phyloP scores from a whole-genome alignment of 2,888 invertebrate genomes.

The Adelognathus sp. region DNA sequence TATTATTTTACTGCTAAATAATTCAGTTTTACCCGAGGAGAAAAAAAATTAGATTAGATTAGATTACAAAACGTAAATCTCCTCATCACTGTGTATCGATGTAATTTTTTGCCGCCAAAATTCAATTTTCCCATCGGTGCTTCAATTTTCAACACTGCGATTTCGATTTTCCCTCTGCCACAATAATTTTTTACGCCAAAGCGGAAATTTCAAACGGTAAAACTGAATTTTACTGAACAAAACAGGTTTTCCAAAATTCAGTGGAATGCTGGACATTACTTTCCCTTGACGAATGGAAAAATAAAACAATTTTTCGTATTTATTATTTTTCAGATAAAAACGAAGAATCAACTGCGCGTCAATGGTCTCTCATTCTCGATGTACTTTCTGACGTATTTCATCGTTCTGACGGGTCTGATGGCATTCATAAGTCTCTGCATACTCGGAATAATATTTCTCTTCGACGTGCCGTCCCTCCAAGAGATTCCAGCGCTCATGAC shows the following conservation, averaged over 20 bases:
- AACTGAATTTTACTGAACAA: not conserved
- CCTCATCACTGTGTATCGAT: too few species aligned
- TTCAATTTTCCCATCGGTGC: too few species aligned
- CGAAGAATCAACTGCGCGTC: slow-evolving; percentile 91
- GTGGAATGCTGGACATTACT: not conserved
- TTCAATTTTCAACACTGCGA: too few species aligned
- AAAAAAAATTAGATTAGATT: too few species aligned
- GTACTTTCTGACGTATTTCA: slow-evolving; percentile 89
- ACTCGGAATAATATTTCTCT: slow-evolving; percentile 85
- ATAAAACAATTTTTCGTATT: slow-evolving; percentile 7
- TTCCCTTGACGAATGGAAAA: not conserved
- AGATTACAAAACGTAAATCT: too few species aligned
- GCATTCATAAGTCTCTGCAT: slow-evolving; percentile 86
- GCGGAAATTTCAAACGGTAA: too few species aligned
- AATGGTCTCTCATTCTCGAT: slow-evolving; percentile 90
- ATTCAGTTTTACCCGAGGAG: too few species aligned
- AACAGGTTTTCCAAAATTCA: not conserved
- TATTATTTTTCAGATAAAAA: slow-evolving; percentile 85
- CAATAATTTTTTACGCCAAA: too few species aligned
- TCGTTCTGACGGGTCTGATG: slow-evolving; percentile 88
- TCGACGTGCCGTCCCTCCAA: slow-evolving; percentile 87
- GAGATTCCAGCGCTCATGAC: slow-evolving; percentile 87
- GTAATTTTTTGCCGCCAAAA: too few species aligned
- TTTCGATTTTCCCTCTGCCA: too few species aligned
- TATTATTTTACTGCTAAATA: too few species aligned